Evolutionary conservation across 1,140 invertebrate genomes (phyloP).

Genomic region (Propsilocerus akamusi): DNA sequence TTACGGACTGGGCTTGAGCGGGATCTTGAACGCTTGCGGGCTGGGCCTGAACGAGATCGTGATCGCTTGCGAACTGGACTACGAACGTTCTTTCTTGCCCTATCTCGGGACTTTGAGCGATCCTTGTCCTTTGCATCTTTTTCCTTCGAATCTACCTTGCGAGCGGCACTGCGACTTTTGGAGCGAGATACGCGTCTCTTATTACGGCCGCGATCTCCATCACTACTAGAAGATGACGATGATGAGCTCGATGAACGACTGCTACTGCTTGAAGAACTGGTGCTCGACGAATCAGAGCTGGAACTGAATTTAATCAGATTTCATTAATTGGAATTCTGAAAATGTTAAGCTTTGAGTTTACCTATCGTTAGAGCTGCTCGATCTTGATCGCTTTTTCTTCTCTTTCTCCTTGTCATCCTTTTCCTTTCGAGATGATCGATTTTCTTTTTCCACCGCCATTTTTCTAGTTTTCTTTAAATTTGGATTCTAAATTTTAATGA

Average conservation of each 20-base stretch:
- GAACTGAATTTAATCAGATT: background rate
- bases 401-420: background rate
- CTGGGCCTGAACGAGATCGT: conserved; percentile 2
- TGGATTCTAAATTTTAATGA: too few relatives aligned
- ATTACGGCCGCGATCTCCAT: conserved; percentile 30
- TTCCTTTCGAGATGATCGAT: background rate
- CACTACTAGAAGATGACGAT: conserved; percentile 32
- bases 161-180: conserved; percentile 6
- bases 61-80: conserved; percentile 16
- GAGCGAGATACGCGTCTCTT: background rate
- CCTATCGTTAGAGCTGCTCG: background rate
- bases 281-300: conserved; percentile 40
- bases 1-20: conserved; percentile 31
- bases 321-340: background rate
- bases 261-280: conserved; percentile 50
- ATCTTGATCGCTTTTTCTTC: background rate
- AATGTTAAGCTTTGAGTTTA: background rate
- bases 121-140: conserved; percentile 5
- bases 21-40: conserved; percentile 21
- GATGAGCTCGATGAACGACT: conserved; percentile 35
- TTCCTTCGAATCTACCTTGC: conserved; percentile 6
- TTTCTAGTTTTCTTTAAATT: too few relatives aligned
- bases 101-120: conserved; percentile 7
- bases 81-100: conserved; percentile 15
- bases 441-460: conserved; percentile 1